Percentiles rank a stretch among this genome's conserved stretches.
phyloP scores from a whole-genome alignment of 2,113 vertebrate genomes.

The Zosterops hypoxanthus region DNA sequence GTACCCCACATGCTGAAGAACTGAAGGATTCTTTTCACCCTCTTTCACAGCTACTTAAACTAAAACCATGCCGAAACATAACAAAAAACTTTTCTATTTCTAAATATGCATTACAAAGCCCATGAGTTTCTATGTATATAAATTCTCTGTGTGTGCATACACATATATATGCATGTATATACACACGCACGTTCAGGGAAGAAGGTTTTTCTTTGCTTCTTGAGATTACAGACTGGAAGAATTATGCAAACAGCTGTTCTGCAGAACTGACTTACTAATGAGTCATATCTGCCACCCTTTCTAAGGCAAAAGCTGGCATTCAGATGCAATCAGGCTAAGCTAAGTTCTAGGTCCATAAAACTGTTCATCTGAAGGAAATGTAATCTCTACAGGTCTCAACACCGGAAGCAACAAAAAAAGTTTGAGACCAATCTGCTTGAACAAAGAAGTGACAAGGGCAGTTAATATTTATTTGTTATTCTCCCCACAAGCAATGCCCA shows the following conservation, averaged over 20 bases:
- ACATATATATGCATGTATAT: not conserved
- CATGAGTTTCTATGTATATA: not conserved
- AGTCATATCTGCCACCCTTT: constrained; percentile 25
- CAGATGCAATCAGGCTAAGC: not conserved
- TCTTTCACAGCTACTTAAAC: not conserved
- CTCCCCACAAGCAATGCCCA: accelerated
- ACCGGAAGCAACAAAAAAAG: not conserved
- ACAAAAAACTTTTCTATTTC: not conserved
- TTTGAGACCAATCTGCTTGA: not conserved
- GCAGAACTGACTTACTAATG: constrained; percentile 28
- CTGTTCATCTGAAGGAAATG: not conserved
- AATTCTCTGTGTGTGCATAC: not conserved
- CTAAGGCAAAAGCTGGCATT: constrained; percentile 40
- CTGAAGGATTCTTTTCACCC: not conserved
- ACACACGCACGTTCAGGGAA: not conserved
- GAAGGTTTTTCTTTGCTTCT: not conserved
- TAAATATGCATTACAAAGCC: not conserved
- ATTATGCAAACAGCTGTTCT: constrained; percentile 53
- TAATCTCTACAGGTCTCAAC: not conserved
- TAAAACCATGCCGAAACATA: not conserved
- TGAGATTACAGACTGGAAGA: constrained; percentile 1
- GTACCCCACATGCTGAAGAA: not conserved
- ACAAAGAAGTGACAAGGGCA: not conserved
- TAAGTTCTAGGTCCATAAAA: not conserved
- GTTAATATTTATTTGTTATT: not conserved